These are phyloP conservation scores for Sebastes hubbsi DNA, from an alignment of 2,797 vertebrate genomes.

Conservation along the genomic window DNA sequence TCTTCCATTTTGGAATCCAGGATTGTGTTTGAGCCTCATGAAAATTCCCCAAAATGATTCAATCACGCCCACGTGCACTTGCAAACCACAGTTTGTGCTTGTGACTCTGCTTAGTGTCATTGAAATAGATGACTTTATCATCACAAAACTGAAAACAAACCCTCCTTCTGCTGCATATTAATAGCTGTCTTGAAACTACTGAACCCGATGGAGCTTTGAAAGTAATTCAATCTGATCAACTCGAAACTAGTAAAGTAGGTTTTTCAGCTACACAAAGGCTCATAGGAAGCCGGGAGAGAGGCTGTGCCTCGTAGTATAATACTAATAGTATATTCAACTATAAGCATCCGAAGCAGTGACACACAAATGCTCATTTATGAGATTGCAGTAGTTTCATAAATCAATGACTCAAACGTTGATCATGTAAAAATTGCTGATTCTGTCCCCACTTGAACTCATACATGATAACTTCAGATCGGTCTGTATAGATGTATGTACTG, in stretches of 20 bases:
- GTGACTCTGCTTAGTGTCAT: slow-evolving; percentile 13
- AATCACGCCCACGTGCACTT: slow-evolving; percentile 16
- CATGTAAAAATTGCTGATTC: not conserved
- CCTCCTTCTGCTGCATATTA: not conserved
- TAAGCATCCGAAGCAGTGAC: not conserved
- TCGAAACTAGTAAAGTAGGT: not conserved
- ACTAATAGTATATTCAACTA: not conserved
- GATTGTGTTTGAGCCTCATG: slow-evolving; percentile 4
- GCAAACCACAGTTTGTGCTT: slow-evolving; percentile 24
- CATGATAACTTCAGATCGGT: not conserved
- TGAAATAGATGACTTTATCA: slow-evolving; percentile 11
- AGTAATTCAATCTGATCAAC: slow-evolving; percentile 14
- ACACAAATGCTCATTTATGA: not conserved
- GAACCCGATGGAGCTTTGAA: slow-evolving; percentile 8
- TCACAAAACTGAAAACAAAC: not conserved
- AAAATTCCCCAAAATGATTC: slow-evolving; percentile 22
- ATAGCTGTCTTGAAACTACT: not conserved
- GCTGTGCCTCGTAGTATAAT: not conserved
- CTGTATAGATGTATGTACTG: slow-evolving; percentile 1
- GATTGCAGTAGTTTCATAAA: not conserved
- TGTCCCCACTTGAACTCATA: slow-evolving; percentile 2
- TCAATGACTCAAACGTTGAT: not conserved
- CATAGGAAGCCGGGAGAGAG: not conserved
- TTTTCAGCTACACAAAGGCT: not conserved
- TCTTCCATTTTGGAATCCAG: slow-evolving; percentile 13